phyloP scores from a whole-genome alignment of 2,113 vertebrate species.

The Tautogolabrus adspersus region DNA sequence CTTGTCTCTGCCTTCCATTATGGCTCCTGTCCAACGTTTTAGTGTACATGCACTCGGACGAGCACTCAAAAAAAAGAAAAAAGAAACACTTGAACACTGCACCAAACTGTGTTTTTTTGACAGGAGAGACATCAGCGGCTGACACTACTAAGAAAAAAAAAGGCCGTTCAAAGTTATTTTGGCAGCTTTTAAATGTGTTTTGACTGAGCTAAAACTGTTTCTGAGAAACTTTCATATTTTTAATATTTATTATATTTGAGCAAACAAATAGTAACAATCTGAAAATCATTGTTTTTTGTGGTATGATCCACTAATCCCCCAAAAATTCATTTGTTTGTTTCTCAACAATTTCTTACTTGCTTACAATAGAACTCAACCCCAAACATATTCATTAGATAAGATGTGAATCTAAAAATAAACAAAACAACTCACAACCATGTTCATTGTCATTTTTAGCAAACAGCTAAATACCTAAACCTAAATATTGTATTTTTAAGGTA shows the following conservation, averaged over 20 bases:
- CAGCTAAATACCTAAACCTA: not conserved
- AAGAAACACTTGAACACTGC: not conserved
- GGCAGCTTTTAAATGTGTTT: not conserved
- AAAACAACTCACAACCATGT: not conserved
- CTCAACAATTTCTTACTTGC: too few relatives aligned
- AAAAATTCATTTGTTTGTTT: too few relatives aligned
- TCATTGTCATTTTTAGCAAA: not conserved
- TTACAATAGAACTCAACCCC: too few relatives aligned
- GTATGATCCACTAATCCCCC: too few relatives aligned
- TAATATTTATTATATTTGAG: too few relatives aligned
- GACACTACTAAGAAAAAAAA: not conserved
- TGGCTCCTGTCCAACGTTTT: constrained; percentile 47
- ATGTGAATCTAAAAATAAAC: not conserved
- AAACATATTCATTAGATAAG: not conserved
- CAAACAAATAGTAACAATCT: too few relatives aligned
- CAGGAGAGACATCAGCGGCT: not conserved
- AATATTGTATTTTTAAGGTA: not conserved
- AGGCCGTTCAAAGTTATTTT: not conserved
- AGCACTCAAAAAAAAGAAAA: not conserved
- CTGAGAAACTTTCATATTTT: too few relatives aligned
- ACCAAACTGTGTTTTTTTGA: not conserved
- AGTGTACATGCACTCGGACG: constrained; percentile 27
- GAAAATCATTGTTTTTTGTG: too few relatives aligned
- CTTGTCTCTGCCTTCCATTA: constrained; percentile 26
- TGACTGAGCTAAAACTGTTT: not conserved